A percentile compares a stretch with the other conserved stretches of the same genome.
These are phyloP conservation scores for Drosophila picticornis DNA, from an alignment of 2,888 invertebrate species.

Conservation along the genomic window DNA sequence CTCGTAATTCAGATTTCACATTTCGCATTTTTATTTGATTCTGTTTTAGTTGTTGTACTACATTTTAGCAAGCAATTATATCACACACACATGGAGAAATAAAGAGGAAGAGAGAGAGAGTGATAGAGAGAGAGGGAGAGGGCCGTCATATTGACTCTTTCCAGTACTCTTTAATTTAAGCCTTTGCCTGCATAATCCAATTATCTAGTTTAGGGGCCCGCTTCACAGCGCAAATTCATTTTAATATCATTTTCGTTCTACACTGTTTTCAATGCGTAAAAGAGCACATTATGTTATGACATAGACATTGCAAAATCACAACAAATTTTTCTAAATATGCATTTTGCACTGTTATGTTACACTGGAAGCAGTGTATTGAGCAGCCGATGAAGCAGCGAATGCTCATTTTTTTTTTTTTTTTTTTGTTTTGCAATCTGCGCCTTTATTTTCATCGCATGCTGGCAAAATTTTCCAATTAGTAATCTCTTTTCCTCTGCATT, in stretches of 20 bases:
- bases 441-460: conserved; percentile 43
- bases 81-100: not conserved
- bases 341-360: not conserved
- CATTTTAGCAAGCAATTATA: conserved; percentile 57
- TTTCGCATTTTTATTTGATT: conserved; percentile 24
- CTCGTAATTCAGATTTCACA: conserved; percentile 62
- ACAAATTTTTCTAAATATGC: not conserved
- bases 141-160: conserved; percentile 11
- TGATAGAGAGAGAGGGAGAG: not conserved
- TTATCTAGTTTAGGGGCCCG: conserved; percentile 44
- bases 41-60: conserved; percentile 25
- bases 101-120: not conserved
- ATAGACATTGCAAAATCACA: not conserved
- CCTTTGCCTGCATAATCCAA: conserved; percentile 60
- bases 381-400: not conserved
- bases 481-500: conserved; percentile 38
- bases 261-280: not conserved
- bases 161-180: conserved; percentile 59
- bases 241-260: conserved; percentile 26
- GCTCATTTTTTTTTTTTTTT: not conserved
- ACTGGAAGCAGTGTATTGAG: conserved; percentile 2
- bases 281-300: conserved; percentile 6
- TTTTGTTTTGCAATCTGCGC: conserved; percentile 38
- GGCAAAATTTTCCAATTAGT: conserved; percentile 69
- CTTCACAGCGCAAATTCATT: conserved; percentile 61